Evolutionary conservation across 2,113 vertebrate genomes (phyloP), one percentile per base, ranked within the genome.

Genomic region (Myocastor coypus): DNA sequence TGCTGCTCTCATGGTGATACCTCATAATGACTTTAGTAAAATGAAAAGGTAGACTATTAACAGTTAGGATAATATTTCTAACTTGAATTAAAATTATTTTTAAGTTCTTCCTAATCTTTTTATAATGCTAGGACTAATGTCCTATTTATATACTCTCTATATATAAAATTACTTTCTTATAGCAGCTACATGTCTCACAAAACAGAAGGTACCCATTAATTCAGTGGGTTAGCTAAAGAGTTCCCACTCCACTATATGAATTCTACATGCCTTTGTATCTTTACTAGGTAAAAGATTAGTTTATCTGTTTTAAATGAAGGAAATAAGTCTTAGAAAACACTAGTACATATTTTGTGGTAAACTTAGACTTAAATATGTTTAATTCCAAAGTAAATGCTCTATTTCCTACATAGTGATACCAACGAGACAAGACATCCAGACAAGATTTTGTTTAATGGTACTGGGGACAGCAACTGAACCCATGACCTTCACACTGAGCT

Each of bases 81-180:
- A 82, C 73, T 89, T 94, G 91, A 83, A 66, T 66, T 80, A 73
- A 80, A 95, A n/a, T n/a, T n/a, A n/a, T n/a, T 94, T 42, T 92
- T 57, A 87, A 91, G 2, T 92, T 94, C 34, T 84, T 92, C 83
- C 55, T 85, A 84, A 88, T 46, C 11, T 94, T 88, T 42, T 89
- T 94, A 81, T 73, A 64, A 84, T 40, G 86, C 4, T 61, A n/a
- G 26, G 40, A 57, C 30, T 64, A 66, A 85, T 59, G 37, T 86
- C 14, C 89, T n/a, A 92, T n/a, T 24, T 37, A 92, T 52, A 84
- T 17, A 83, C 40, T 55, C 52, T 19, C 83, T 34, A 92, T 68
- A 73, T 69, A 77, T 16, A 87, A 89, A 92, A 66, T 34, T 82
- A 75, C 20, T 89, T 68, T 92, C 13, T 34, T 81, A n/a, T 12